These are phyloP conservation scores for Cephus runcator DNA, from an alignment of 2,888 invertebrate genomes.

Conservation along the genomic window DNA sequence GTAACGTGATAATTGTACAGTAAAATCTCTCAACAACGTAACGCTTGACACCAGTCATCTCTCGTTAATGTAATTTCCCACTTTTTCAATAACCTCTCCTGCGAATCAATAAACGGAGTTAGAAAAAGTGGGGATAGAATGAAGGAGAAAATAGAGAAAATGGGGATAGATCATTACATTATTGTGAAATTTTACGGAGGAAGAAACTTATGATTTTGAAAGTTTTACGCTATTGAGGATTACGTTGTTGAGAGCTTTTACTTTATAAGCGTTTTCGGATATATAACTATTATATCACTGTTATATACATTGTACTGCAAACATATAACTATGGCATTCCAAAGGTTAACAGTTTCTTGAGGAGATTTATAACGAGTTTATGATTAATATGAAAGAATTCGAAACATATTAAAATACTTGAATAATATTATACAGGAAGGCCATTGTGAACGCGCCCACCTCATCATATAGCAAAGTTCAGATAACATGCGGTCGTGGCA, in stretches of 20 bases:
- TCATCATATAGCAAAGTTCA: constrained; percentile 44
- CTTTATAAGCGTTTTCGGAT: neutral
- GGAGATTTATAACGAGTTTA: constrained; percentile 13
- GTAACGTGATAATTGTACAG: neutral
- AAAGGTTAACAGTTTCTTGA: neutral
- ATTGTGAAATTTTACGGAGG: no score
- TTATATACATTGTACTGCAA: neutral
- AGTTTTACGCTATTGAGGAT: no score
- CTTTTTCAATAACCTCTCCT: no score
- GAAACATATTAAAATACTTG: constrained; percentile 42
- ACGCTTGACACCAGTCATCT: no score
- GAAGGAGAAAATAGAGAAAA: no score
- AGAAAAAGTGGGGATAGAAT: no score
- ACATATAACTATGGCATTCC: neutral
- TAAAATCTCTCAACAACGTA: no score
- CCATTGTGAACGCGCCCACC: constrained; percentile 17
- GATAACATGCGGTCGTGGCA: constrained; percentile 42
- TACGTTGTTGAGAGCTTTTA: no score
- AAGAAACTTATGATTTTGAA: no score
- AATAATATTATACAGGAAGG: constrained; percentile 3
- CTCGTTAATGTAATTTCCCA: no score
- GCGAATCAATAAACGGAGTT: no score
- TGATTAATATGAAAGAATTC: constrained; percentile 48
- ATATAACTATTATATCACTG: neutral
- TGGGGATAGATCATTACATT: no score